Conservation (phyloP, 2,113 vertebrate species). For the Verasper variegatus region DNA sequence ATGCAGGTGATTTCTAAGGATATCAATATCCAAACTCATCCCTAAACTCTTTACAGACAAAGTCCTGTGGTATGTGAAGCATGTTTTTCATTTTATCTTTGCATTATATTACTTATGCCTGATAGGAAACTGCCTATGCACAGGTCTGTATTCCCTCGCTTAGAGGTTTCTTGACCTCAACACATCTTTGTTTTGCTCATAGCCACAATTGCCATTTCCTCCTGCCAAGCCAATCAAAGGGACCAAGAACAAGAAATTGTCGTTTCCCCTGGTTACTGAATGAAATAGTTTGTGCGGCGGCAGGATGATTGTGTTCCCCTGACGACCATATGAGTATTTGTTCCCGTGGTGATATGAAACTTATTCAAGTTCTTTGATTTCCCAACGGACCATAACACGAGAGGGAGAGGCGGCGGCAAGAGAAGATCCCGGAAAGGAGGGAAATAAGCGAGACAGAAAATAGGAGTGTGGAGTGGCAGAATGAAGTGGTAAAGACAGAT, state of each 20-base stretch:
- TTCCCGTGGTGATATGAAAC: slow-evolving; percentile 58
- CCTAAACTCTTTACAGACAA: not conserved
- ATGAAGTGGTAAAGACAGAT: slow-evolving; percentile 32
- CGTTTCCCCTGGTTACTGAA: slow-evolving; percentile 33
- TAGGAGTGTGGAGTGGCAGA: slow-evolving; percentile 1
- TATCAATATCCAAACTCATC: not conserved
- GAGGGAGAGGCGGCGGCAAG: no score
- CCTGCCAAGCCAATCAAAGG: slow-evolving; percentile 37
- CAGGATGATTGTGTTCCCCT: slow-evolving; percentile 47
- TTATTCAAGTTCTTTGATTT: slow-evolving; percentile 69
- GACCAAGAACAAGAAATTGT: slow-evolving; percentile 7
- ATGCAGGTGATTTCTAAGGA: not conserved
- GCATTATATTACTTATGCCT: no score
- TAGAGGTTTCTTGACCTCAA: slow-evolving; percentile 18
- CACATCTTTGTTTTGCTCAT: slow-evolving; percentile 28
- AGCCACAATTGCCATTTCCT: slow-evolving; percentile 46
- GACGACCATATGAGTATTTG: slow-evolving; percentile 41
- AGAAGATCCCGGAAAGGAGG: not conserved
- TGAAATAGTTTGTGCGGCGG: slow-evolving; percentile 28
- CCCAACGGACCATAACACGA: slow-evolving; percentile 19
- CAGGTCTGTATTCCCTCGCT: not conserved
- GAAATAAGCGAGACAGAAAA: not conserved
- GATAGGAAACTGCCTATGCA: no score
- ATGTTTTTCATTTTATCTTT: no score
- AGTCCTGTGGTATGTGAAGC: not conserved